phyloP scores from a whole-genome alignment of 2,797 vertebrate species.

The Bradypus variegatus region DNA sequence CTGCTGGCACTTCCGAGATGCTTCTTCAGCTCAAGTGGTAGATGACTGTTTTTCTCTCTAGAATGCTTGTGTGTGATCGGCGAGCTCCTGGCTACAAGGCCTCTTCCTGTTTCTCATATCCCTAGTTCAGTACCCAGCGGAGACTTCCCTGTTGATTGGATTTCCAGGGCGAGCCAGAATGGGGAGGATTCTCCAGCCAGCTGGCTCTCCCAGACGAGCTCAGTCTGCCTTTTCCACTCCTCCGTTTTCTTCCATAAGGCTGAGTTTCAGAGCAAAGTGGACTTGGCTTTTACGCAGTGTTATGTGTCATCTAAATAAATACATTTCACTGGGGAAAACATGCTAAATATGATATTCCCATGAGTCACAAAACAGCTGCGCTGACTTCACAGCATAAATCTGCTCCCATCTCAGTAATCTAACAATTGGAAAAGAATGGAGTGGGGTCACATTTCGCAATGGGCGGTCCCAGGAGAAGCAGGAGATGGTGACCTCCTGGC shows the following conservation, averaged over 20 bases:
- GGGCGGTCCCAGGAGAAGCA: conserved; percentile 45
- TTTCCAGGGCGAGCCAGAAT: conserved; percentile 22
- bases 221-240: conserved; percentile 43
- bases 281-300: conserved; percentile 53
- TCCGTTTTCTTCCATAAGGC: conserved; percentile 49
- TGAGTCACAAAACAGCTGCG: conserved; percentile 68
- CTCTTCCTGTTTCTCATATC: background rate
- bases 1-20: conserved; percentile 19
- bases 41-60: conserved; percentile 26
- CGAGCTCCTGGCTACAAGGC: background rate
- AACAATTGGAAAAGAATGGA: conserved; percentile 38
- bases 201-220: conserved; percentile 54
- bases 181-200: conserved; percentile 33
- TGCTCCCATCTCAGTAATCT: conserved; percentile 49
- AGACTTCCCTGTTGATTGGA: conserved; percentile 9
- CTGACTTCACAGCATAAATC: conserved; percentile 56
- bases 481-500: conserved; percentile 61
- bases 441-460: conserved; percentile 61
- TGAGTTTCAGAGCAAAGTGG: conserved; percentile 57
- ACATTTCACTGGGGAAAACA: conserved; percentile 58
- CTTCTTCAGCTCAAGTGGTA: conserved; percentile 38
- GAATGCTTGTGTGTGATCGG: background rate
- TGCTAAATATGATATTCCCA: conserved; percentile 64
- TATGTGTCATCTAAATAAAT: conserved; percentile 66
- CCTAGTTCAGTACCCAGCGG: background rate